Evolutionary conservation across 2,888 invertebrate species (phyloP), one percentile per base, ranked within the genome.

Genomic region (Ophonus ardosiacus): DNA sequence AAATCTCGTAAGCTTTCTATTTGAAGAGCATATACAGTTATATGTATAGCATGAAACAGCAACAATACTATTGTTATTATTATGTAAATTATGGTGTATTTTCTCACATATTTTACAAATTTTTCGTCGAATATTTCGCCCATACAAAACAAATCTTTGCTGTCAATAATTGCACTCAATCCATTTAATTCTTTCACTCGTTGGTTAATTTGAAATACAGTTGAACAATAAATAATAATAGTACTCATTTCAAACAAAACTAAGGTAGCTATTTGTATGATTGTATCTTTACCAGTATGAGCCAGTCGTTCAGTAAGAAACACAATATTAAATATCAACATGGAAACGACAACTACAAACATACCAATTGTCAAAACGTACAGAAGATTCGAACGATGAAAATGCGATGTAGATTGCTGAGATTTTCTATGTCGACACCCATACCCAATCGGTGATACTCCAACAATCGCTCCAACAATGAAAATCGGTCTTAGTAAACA

Each of bases 121-220:
- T 86, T 61, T 7, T 43, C 43, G 51, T 86, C 61, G n/a, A 86
- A 81, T 18, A 87, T 79, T 0, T 21, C 40, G 43, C 43, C 74
- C 17, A 87, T 31, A 8, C 82, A 86, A 68, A 86, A 87, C 8
- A 68, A 40, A 8, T 85, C 78, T 8, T 79, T 61, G 18, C 81
- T 76, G 10, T 86, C 80, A 18, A 86, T 76, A 7, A 87, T 84
- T 8, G 74, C 38, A 7, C 85, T 31, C 78, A 86, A 81, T 18
- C 86, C 86, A 6, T 86, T 85, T 1, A 86, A 43, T 80, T 87
- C 86, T 31, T 81, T 79, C 15, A 86, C 59, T 43, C 74, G 74
- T 18, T 78, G 68, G 0, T 85, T 43, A n/a, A 81, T 76, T 24
- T 85, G 40, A 0, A 74, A 31, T 1, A 87, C 15, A 17, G 74